Conservation (phyloP, 2,888 invertebrate genomes). For the Platycnemis pennipes region DNA sequence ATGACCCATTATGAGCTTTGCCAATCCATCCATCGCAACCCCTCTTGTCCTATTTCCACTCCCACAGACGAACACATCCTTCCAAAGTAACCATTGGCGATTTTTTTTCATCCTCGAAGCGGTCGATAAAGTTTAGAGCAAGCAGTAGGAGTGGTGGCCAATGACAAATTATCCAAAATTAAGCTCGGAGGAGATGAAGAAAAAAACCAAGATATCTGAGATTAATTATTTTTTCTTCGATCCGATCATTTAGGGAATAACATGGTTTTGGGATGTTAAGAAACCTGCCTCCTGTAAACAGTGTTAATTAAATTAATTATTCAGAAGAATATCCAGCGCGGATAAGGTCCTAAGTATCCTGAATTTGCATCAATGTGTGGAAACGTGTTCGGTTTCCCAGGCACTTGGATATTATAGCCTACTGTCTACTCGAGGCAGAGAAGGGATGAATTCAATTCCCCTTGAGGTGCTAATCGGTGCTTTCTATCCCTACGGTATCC, state of each 20-base stretch:
- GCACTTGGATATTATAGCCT: too few species aligned
- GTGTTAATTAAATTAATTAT: too few species aligned
- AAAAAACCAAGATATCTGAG: neutral
- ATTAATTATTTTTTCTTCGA: neutral
- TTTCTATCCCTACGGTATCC: too few species aligned
- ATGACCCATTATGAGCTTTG: neutral
- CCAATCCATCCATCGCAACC: neutral
- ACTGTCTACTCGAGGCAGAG: too few species aligned
- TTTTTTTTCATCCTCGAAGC: neutral
- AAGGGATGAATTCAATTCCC: too few species aligned
- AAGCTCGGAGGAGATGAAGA: neutral
- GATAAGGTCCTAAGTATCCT: too few species aligned
- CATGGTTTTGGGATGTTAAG: neutral
- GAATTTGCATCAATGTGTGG: too few species aligned
- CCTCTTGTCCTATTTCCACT: neutral
- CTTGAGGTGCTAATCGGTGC: too few species aligned
- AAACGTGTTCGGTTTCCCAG: too few species aligned
- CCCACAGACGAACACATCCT: neutral
- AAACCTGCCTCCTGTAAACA: too few species aligned
- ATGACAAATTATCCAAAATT: neutral
- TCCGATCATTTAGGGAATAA: neutral
- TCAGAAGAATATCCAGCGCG: too few species aligned
- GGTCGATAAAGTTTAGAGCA: neutral
- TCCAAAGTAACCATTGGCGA: neutral
- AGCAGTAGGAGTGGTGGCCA: neutral